These are phyloP conservation scores for Cheumatopsyche charites DNA, from an alignment of 1,140 invertebrate genomes.

Conservation along the genomic window DNA sequence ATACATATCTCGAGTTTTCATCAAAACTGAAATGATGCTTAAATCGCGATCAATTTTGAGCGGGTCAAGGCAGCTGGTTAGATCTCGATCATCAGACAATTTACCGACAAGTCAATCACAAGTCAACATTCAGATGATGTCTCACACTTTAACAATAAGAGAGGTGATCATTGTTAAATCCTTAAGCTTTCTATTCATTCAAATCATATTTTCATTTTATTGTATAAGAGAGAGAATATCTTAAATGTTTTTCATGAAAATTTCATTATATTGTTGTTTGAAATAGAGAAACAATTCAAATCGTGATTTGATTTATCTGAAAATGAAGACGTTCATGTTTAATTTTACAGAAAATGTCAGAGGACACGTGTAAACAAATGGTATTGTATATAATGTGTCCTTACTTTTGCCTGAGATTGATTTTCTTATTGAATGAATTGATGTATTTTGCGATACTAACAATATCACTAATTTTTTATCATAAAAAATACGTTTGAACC, in stretches of 20 bases:
- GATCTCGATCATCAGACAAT: constrained; percentile 85
- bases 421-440: constrained; percentile 11
- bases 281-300: too few species aligned
- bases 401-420: constrained; percentile 42
- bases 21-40: constrained; percentile 90
- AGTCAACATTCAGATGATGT: constrained; percentile 92
- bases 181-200: too few species aligned
- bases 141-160: constrained; percentile 86
- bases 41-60: constrained; percentile 78
- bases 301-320: background rate
- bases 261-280: too few species aligned
- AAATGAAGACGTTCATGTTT: constrained; percentile 51
- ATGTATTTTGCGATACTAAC: too few species aligned
- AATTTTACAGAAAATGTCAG: constrained; percentile 79
- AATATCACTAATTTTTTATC: too few species aligned
- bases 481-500: too few species aligned
- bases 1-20: constrained; percentile 89
- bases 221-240: too few species aligned
- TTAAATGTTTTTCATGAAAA: too few species aligned
- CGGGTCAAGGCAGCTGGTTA: constrained; percentile 71
- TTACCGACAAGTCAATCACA: constrained; percentile 89
- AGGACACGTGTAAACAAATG: constrained; percentile 81
- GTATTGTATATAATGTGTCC: constrained; percentile 67
- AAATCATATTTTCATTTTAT: too few species aligned
- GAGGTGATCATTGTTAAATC: constrained; percentile 69